These are phyloP conservation scores for Stenichneumon culpator DNA, from an alignment of 2,888 invertebrate species.

Conservation along the genomic window DNA sequence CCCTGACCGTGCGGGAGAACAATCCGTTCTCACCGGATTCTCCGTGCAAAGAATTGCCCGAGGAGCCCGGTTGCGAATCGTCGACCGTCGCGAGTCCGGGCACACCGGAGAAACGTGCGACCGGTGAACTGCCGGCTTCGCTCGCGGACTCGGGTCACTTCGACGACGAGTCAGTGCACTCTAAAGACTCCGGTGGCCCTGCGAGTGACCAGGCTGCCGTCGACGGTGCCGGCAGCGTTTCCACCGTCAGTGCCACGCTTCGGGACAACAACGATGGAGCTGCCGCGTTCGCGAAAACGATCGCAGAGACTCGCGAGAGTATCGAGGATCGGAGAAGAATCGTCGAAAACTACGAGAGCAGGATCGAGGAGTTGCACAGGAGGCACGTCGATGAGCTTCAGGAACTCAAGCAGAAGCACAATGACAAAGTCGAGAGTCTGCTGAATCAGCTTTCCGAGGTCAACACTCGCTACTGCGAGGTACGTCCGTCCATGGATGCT, in stretches of 20 bases:
- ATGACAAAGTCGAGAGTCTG: conserved; percentile 90
- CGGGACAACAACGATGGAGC: conserved; percentile 14
- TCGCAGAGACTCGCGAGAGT: conserved; percentile 80
- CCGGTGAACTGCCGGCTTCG: conserved; percentile 90
- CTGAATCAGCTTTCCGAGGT: conserved; percentile 91
- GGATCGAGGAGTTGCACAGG: conserved; percentile 91
- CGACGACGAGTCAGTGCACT: conserved; percentile 93
- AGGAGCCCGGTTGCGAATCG: conserved; percentile 84
- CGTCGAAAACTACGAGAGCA: conserved; percentile 90
- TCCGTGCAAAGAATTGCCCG: conserved; percentile 86
- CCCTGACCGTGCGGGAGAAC: conserved; percentile 91
- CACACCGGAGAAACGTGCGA: conserved; percentile 86
- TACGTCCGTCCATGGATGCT: conserved; percentile 90
- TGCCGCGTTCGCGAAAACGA: conserved; percentile 30
- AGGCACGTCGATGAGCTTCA: conserved; percentile 89
- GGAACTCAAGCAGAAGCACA: conserved; percentile 91
- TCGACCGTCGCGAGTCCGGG: conserved; percentile 85
- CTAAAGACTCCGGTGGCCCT: conserved; percentile 89
- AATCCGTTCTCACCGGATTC: conserved; percentile 87
- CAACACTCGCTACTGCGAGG: conserved; percentile 92
- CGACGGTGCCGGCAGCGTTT: conserved; percentile 50
- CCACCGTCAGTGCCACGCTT: conserved; percentile 36
- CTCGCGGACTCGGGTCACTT: conserved; percentile 95
- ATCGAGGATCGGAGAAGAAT: conserved; percentile 90
- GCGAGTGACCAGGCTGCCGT: conserved; percentile 71